Percentiles rank a stretch among this genome's conserved stretches.
Evolutionary conservation across 2,113 vertebrate species (phyloP).

Genomic region (Donacobius atricapilla): DNA sequence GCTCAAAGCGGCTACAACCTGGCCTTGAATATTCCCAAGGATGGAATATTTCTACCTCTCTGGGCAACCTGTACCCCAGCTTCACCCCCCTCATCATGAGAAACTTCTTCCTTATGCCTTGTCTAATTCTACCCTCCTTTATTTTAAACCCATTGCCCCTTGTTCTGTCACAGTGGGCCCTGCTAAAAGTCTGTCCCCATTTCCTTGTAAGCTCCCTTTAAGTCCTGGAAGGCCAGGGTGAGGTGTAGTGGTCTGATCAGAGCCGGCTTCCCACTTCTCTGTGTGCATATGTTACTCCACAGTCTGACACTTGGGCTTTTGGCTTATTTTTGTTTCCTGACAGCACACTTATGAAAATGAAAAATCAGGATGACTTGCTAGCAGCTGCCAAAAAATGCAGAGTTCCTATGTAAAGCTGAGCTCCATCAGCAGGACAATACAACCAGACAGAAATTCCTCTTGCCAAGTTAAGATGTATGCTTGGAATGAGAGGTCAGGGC

Average conservation of each 20-base stretch:
- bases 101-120: neutral
- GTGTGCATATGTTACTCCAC: accelerated
- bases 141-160: neutral
- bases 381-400: neutral
- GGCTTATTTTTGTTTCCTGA: conserved; percentile 17
- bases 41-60: neutral
- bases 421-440: neutral
- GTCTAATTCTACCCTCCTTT: neutral
- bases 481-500: conserved; percentile 6
- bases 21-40: neutral
- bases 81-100: neutral
- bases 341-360: neutral
- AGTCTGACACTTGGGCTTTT: neutral
- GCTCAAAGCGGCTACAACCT: accelerated
- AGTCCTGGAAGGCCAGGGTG: neutral
- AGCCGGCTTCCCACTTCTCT: neutral
- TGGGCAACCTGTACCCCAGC: neutral
- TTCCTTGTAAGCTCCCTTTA: neutral
- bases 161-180: neutral
- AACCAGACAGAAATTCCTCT: neutral
- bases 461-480: neutral
- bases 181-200: neutral
- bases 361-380: neutral
- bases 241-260: neutral
- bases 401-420: neutral